Percentiles rank a stretch among this genome's conserved stretches.
phyloP scores from a whole-genome alignment of 2,888 invertebrate genomes.

The Drosophila limbata region DNA sequence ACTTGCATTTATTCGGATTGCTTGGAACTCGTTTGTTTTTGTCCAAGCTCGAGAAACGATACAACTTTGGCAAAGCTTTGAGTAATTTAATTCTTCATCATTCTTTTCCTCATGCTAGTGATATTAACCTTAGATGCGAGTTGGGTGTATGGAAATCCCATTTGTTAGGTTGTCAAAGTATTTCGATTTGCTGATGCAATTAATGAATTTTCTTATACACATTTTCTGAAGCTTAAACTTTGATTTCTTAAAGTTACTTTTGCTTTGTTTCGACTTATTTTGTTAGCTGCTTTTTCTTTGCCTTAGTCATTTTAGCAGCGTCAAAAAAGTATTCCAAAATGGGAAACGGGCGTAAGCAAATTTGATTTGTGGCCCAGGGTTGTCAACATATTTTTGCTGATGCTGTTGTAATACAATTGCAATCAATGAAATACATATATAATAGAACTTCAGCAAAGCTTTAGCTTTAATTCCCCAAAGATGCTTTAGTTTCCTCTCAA shows the following conservation, averaged over 20 bases:
- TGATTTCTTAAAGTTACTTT: slow-evolving; percentile 2
- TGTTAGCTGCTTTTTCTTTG: neutral
- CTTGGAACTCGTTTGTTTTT: neutral
- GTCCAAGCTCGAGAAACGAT: neutral
- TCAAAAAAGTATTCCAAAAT: neutral
- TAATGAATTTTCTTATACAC: slow-evolving; percentile 1
- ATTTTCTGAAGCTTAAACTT: slow-evolving; percentile 1
- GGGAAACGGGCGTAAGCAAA: neutral
- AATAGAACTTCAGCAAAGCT: slow-evolving; percentile 1
- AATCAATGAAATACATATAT: slow-evolving; percentile 1
- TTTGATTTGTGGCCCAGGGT: slow-evolving; percentile 5
- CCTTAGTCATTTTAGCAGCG: neutral
- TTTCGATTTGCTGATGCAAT: neutral
- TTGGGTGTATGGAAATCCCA: neutral
- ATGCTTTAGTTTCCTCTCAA: neutral
- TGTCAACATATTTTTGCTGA: slow-evolving; percentile 17
- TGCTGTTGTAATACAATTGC: slow-evolving; percentile 3
- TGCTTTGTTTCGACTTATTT: neutral
- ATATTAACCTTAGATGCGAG: neutral
- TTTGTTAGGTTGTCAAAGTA: slow-evolving; percentile 1
- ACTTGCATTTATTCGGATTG: too few relatives aligned
- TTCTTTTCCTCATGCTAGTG: neutral
- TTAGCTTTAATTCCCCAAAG: slow-evolving; percentile 5
- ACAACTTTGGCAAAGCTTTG: neutral
- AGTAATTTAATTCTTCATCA: neutral